Conservation (phyloP, 2,888 invertebrate genomes). For the Volucella inflata region DNA sequence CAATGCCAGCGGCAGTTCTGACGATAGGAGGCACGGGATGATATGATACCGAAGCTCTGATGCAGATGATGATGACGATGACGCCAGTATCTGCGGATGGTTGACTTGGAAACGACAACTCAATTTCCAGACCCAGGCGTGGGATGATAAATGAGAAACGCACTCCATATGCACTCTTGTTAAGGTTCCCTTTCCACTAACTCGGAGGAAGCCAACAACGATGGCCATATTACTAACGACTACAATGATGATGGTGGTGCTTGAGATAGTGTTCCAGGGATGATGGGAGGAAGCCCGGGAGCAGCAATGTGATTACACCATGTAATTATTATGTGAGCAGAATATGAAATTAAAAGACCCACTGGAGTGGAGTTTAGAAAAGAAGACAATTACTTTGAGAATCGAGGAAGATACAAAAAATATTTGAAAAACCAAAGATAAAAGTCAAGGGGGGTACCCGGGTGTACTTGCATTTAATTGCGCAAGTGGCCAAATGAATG, state of each 20-base stretch:
- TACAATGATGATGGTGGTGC: slow-evolving; percentile 14
- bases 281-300: slow-evolving; percentile 37
- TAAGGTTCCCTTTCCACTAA: slow-evolving; percentile 28
- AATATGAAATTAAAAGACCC: slow-evolving; percentile 54
- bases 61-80: slow-evolving; percentile 52
- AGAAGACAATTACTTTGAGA: slow-evolving; percentile 54
- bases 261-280: background rate
- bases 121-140: slow-evolving; percentile 68
- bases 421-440: slow-evolving; percentile 27
- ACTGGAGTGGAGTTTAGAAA: background rate
- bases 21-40: slow-evolving; percentile 58
- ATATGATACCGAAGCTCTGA: slow-evolving; percentile 38
- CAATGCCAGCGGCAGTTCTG: slow-evolving; percentile 1
- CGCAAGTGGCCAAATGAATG: slow-evolving; percentile 69
- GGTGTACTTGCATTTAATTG: slow-evolving; percentile 54
- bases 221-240: background rate
- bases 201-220: slow-evolving; percentile 3
- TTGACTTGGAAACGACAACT: slow-evolving; percentile 60
- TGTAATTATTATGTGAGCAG: slow-evolving; percentile 65
- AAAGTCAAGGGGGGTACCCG: slow-evolving; percentile 16
- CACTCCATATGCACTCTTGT: slow-evolving; percentile 48
- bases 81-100: slow-evolving; percentile 63
- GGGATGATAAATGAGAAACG: slow-evolving; percentile 74
- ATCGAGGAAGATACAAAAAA: background rate
- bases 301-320: slow-evolving; percentile 65